phyloP scores from a whole-genome alignment of 1,140 invertebrate genomes.

The Bombus difficillimus region DNA sequence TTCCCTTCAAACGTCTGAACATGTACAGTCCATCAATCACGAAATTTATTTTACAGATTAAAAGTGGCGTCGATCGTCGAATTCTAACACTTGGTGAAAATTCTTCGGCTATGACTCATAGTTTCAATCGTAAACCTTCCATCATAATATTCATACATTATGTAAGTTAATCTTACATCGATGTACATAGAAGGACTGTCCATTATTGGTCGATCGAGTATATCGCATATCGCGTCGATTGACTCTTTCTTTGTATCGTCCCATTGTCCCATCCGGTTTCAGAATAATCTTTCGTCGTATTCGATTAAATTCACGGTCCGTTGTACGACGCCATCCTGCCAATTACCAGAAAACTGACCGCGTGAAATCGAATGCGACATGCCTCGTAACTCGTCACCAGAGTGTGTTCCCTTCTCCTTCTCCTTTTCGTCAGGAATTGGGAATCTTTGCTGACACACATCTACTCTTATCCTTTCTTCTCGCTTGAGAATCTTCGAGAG shows the following conservation, averaged over 20 bases:
- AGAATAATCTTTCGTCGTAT: slow-evolving; percentile 31
- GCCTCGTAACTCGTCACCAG: slow-evolving; percentile 27
- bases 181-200: slow-evolving; percentile 39
- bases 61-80: slow-evolving; percentile 8
- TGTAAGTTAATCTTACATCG: slow-evolving; percentile 52
- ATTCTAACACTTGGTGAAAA: slow-evolving; percentile 13
- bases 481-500: neutral
- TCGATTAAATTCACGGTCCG: slow-evolving; percentile 41
- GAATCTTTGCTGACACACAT: slow-evolving; percentile 30
- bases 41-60: neutral
- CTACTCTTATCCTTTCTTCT: neutral
- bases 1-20: too few species aligned
- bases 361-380: slow-evolving; percentile 51
- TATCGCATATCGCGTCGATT: slow-evolving; percentile 24
- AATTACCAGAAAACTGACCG: slow-evolving; percentile 50
- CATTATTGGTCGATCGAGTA: slow-evolving; percentile 35
- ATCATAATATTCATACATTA: slow-evolving; percentile 53
- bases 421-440: slow-evolving; percentile 28
- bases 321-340: slow-evolving; percentile 11
- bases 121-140: slow-evolving; percentile 6
- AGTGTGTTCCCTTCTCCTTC: neutral
- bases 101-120: slow-evolving; percentile 46
- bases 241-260: slow-evolving; percentile 38
- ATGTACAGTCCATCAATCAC: neutral
- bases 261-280: slow-evolving; percentile 23